phyloP scores from a whole-genome alignment of 2,888 invertebrate species.

The Papilio gigon region DNA sequence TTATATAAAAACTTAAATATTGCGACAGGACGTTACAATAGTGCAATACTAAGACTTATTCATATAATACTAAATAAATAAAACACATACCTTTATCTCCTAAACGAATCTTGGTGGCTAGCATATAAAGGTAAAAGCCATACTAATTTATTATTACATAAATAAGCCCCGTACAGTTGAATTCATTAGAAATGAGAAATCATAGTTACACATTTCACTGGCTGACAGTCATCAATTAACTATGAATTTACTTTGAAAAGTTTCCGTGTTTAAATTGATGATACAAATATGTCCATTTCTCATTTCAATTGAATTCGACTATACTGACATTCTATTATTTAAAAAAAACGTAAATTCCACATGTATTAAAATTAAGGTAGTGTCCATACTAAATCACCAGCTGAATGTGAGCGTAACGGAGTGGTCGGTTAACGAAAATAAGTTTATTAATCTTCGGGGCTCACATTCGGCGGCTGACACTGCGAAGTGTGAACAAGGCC shows the following conservation, averaged over 20 bases:
- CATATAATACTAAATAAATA: slow-evolving; percentile 9
- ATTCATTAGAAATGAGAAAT: too few relatives aligned
- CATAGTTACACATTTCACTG: too few relatives aligned
- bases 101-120: not conserved
- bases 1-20: slow-evolving; percentile 24
- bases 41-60: slow-evolving; percentile 16
- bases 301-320: too few relatives aligned
- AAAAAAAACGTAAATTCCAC: not conserved
- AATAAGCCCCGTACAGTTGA: slow-evolving; percentile 2
- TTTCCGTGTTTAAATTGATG: too few relatives aligned
- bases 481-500: not conserved
- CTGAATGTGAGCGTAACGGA: not conserved
- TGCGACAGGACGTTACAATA: slow-evolving; percentile 22
- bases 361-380: not conserved
- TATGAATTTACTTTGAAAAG: too few relatives aligned
- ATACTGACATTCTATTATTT: too few relatives aligned
- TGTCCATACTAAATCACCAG: not conserved
- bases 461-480: not conserved
- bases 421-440: too few relatives aligned
- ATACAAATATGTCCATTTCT: too few relatives aligned
- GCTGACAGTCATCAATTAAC: too few relatives aligned
- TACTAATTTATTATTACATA: slow-evolving; percentile 10
- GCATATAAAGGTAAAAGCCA: not conserved
- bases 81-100: not conserved
- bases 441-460: not conserved